phyloP scores from a whole-genome alignment of 1,140 invertebrate species.

The Drosophila kurseongensis region DNA sequence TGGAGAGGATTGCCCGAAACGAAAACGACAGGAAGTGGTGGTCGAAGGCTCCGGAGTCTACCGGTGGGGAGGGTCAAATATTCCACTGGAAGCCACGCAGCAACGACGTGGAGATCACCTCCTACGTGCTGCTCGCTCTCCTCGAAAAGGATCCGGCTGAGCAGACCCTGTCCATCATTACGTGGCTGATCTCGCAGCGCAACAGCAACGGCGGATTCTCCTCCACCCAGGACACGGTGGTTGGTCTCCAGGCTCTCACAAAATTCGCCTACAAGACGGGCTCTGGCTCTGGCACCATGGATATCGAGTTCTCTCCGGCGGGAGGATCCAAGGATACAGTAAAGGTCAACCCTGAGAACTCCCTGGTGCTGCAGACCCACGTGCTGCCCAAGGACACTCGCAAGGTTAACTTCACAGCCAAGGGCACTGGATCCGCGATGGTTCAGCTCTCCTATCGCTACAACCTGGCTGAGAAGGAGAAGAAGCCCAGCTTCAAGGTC shows the following conservation, averaged over 20 bases:
- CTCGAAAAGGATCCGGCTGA: conserved; percentile 86
- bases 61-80: not conserved
- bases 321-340: conserved; percentile 75
- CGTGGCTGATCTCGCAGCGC: conserved; percentile 90
- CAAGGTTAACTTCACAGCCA: conserved; percentile 87
- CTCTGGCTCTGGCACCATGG: conserved; percentile 65
- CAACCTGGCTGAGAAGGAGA: conserved; percentile 92
- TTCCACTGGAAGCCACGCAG: conserved; percentile 85
- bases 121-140: conserved; percentile 89
- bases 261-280: conserved; percentile 85
- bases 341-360: conserved; percentile 81
- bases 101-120: conserved; percentile 91
- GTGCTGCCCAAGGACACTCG: conserved; percentile 68
- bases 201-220: conserved; percentile 92
- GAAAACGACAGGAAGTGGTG: conserved; percentile 75
- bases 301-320: conserved; percentile 57
- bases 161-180: conserved; percentile 86
- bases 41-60: conserved; percentile 77
- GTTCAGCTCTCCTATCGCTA: conserved; percentile 92
- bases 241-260: conserved; percentile 88
- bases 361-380: conserved; percentile 85
- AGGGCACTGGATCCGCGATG: conserved; percentile 91
- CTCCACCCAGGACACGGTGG: conserved; percentile 89
- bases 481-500: conserved; percentile 91
- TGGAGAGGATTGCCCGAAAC: conserved; percentile 52